Evolutionary conservation across 2,888 invertebrate genomes (phyloP).

Genomic region (Ophion ellenae): DNA sequence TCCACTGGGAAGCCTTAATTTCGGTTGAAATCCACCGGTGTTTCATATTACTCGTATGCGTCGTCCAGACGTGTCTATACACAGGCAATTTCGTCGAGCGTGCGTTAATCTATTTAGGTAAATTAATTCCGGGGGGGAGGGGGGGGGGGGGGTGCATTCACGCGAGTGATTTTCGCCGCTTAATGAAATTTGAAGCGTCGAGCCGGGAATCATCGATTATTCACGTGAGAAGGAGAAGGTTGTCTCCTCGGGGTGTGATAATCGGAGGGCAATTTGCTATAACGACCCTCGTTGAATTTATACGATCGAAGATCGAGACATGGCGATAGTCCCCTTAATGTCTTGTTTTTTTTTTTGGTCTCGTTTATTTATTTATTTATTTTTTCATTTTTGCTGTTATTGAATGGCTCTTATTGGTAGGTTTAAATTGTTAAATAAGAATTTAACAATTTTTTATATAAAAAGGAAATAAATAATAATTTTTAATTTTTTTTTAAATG

Average conservation of each 20-base stretch:
- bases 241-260: not conserved
- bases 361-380: not conserved
- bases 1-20: slow-evolving; percentile 4
- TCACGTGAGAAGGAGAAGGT: not conserved
- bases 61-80: not conserved
- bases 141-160: not conserved
- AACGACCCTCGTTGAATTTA: not conserved
- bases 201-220: not conserved
- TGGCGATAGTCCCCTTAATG: not conserved
- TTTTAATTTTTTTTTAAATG: too few relatives aligned
- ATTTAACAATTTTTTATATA: too few relatives aligned
- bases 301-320: not conserved
- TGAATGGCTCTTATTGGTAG: too few relatives aligned
- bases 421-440: too few relatives aligned
- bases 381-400: too few relatives aligned
- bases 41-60: not conserved
- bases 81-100: not conserved
- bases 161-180: not conserved
- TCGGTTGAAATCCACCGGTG: not conserved
- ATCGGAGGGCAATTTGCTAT: not conserved
- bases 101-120: slow-evolving; percentile 31
- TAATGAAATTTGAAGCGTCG: slow-evolving; percentile 24
- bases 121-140: not conserved
- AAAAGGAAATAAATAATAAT: too few relatives aligned
- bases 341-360: not conserved